Percentiles rank a stretch among this genome's conserved stretches.
Conservation (phyloP, 2,797 vertebrate species). For the Danio tinwini region DNA sequence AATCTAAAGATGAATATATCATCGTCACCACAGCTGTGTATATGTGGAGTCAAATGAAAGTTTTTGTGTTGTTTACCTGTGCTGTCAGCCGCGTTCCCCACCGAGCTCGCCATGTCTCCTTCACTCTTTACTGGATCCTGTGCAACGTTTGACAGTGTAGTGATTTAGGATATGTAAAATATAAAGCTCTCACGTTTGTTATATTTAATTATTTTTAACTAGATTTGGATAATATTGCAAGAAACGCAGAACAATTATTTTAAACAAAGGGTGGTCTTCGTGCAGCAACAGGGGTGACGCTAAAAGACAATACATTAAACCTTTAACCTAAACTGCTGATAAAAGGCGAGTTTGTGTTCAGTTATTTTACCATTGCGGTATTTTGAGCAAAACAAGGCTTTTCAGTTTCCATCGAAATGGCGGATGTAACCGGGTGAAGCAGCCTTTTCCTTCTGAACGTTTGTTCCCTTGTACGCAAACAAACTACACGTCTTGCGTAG, state of each 20-base stretch:
- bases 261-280: neutral
- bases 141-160: conserved; percentile 77
- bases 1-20: too few relatives aligned
- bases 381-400: conserved; percentile 66
- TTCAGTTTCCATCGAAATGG: conserved; percentile 76
- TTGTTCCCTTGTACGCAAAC: too few relatives aligned
- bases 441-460: too few relatives aligned
- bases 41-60: too few relatives aligned
- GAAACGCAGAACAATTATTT: too few relatives aligned
- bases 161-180: neutral
- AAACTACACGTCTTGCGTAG: too few relatives aligned
- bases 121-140: conserved; percentile 72
- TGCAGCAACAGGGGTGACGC: neutral
- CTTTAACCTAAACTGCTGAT: neutral
- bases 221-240: too few relatives aligned
- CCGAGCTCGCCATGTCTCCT: conserved; percentile 93
- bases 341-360: neutral
- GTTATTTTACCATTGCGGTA: conserved; percentile 44
- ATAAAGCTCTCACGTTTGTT: too few relatives aligned
- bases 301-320: neutral
- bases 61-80: conserved; percentile 82
- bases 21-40: too few relatives aligned
- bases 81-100: conserved; percentile 97
- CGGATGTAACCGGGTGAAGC: conserved; percentile 64
- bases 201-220: too few relatives aligned